These are phyloP conservation scores for Junco hyemalis DNA, from an alignment of 2,113 vertebrate species.

Conservation along the genomic window DNA sequence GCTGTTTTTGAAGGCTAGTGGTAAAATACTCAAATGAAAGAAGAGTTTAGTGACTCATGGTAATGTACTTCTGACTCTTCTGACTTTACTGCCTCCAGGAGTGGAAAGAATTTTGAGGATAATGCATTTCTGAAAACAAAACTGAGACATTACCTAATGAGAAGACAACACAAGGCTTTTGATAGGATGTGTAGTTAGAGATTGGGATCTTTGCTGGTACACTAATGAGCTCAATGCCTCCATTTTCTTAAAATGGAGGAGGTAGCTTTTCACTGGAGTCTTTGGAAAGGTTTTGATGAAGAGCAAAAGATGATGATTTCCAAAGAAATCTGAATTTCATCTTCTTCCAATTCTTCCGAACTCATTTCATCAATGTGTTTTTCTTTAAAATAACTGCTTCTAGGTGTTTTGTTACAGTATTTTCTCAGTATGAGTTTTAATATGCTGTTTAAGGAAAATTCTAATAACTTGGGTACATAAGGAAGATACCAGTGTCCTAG, in stretches of 20 bases:
- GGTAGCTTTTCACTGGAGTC: background rate
- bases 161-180: background rate
- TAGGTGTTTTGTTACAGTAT: background rate
- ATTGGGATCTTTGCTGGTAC: background rate
- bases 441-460: background rate
- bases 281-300: background rate
- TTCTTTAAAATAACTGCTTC: background rate
- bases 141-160: background rate
- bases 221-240: background rate
- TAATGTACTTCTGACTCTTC: background rate
- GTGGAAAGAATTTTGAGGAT: background rate
- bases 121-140: background rate
- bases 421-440: background rate
- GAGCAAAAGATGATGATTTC: background rate
- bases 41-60: conserved; percentile 1
- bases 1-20: background rate
- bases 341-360: background rate
- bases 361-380: background rate
- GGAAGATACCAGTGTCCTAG: background rate
- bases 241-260: background rate
- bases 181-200: background rate
- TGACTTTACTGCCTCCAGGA: background rate
- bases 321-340: background rate
- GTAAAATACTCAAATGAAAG: background rate
- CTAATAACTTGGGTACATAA: background rate